Evolutionary conservation across 2,888 invertebrate species (phyloP).

Genomic region (Dicroscelio sp.): DNA sequence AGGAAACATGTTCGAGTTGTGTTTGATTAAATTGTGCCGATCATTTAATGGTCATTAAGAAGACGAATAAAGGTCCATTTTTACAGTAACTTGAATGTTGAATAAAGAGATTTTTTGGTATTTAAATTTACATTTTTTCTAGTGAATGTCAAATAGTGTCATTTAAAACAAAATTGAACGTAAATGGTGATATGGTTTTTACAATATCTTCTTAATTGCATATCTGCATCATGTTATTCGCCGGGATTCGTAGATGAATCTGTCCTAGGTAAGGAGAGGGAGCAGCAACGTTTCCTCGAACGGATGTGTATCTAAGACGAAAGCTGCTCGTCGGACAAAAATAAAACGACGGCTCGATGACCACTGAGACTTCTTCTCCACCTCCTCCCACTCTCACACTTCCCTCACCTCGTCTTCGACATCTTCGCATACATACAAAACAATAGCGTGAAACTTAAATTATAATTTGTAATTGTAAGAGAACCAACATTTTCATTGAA

Average conservation of each 20-base stretch:
- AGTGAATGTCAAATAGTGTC: no score
- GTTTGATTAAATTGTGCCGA: no score
- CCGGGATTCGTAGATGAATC: constrained; percentile 48
- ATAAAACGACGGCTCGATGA: constrained; percentile 79
- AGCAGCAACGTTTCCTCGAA: constrained; percentile 72
- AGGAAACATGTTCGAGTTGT: no score
- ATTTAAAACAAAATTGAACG: no score
- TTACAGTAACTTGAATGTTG: no score
- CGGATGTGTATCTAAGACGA: constrained; percentile 77
- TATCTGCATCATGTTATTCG: constrained; percentile 50
- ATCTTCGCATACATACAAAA: constrained; percentile 43
- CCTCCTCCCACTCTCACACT: constrained; percentile 3
- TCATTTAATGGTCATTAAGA: no score
- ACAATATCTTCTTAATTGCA: constrained; percentile 22
- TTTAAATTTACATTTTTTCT: no score
- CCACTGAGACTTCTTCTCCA: constrained; percentile 61
- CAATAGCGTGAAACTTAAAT: background rate
- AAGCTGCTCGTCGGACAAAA: constrained; percentile 73
- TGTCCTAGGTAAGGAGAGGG: constrained; percentile 46
- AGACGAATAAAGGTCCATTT: no score
- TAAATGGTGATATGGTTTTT: no score
- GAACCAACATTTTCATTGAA: no score
- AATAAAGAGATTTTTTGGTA: no score
- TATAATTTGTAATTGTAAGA: background rate
- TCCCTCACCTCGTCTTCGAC: constrained; percentile 19